Conservation (phyloP, 2,797 vertebrate species). For the Acridotheres tristis region DNA sequence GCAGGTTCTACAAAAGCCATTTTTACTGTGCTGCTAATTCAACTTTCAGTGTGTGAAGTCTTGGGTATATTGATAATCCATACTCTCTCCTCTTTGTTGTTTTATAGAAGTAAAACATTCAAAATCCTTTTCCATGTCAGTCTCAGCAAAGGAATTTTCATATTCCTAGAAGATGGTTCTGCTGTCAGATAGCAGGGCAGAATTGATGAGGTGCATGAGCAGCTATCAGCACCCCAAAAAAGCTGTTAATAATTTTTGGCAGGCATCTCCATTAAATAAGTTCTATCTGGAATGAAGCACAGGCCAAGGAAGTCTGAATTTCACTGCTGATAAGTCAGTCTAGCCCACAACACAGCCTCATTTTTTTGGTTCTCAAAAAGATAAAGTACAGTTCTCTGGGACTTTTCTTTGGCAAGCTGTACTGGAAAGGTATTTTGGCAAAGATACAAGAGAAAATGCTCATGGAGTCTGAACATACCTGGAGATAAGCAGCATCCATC, state of each 20-base stretch:
- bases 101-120: not conserved
- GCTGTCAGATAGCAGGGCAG: not conserved
- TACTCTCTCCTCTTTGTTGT: not conserved
- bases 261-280: not conserved
- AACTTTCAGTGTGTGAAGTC: not conserved
- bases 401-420: not conserved
- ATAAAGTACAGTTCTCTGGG: slow-evolving; percentile 1
- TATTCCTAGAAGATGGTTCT: not conserved
- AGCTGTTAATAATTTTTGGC: slow-evolving; percentile 28
- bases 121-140: not conserved
- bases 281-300: not conserved
- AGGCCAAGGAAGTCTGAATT: not conserved
- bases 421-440: slow-evolving; percentile 28
- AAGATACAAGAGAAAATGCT: not conserved
- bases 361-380: not conserved
- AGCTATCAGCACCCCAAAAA: slow-evolving; percentile 18
- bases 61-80: not conserved
- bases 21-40: not conserved
- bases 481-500: not conserved
- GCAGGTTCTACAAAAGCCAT: not conserved
- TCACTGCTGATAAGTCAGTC: slow-evolving; percentile 14
- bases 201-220: slow-evolving; percentile 18
- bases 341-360: not conserved
- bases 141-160: not conserved
- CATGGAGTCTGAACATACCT: not conserved